These are phyloP conservation scores for Gnatocerus cornutus DNA, from an alignment of 2,888 invertebrate genomes.

Conservation along the genomic window DNA sequence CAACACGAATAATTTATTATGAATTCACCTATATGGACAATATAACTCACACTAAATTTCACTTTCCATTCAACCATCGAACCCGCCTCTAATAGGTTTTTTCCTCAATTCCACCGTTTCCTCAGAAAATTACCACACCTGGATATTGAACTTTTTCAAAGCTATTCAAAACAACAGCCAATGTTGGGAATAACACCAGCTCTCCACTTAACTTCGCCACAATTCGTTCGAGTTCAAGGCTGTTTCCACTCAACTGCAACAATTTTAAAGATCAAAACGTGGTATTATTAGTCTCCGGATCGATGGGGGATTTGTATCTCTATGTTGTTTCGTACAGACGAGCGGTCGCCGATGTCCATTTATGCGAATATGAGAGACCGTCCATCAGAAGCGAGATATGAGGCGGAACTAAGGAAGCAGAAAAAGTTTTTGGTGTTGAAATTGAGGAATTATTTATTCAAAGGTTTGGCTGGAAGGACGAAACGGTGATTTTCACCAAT, in stretches of 20 bases:
- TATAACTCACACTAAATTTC: no score
- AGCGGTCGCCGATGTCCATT: slow-evolving; percentile 1
- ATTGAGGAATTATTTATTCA: slow-evolving; percentile 19
- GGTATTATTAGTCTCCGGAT: neutral
- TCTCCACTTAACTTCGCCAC: no score
- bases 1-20: no score
- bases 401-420: neutral
- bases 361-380: neutral
- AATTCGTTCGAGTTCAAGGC: neutral
- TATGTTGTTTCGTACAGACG: neutral
- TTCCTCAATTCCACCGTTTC: neutral
- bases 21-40: no score
- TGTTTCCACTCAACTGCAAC: neutral
- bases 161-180: slow-evolving; percentile 6
- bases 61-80: no score
- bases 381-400: slow-evolving; percentile 5
- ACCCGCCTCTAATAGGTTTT: neutral
- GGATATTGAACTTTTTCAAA: slow-evolving; percentile 6
- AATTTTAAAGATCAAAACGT: neutral
- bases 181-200: no score
- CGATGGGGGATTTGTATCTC: neutral
- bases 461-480: neutral
- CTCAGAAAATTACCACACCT: neutral
- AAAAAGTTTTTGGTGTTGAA: neutral
- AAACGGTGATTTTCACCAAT: slow-evolving; percentile 21